These are phyloP conservation scores for Copidosoma aretas DNA, from an alignment of 2,888 invertebrate species.

Conservation along the genomic window DNA sequence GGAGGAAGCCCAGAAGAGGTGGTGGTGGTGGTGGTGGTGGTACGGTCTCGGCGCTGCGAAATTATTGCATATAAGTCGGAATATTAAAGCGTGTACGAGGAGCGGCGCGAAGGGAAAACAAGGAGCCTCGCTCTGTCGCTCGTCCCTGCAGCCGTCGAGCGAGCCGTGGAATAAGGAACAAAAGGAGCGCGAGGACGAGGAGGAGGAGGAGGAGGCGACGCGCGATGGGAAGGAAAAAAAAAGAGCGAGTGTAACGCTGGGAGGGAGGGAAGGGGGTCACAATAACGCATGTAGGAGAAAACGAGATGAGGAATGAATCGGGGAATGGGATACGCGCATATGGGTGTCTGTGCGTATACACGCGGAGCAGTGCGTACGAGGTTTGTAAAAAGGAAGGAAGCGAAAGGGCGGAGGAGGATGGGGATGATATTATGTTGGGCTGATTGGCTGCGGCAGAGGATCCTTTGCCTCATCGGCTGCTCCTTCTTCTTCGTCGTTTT, in stretches of 20 bases:
- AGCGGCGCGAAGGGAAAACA: neutral
- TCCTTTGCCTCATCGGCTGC: too few relatives aligned
- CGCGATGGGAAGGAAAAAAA: neutral
- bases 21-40: too few relatives aligned
- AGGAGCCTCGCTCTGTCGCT: too few relatives aligned
- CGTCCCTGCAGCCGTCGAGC: neutral
- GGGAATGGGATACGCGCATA: conserved; percentile 7
- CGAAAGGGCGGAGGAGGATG: neutral
- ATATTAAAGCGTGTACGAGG: neutral
- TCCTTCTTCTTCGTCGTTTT: too few relatives aligned
- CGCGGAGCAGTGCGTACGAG: too few relatives aligned
- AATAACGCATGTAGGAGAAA: conserved; percentile 4
- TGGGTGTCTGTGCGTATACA: neutral
- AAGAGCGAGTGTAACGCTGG: too few relatives aligned
- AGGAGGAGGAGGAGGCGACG: neutral
- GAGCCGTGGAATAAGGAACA: neutral
- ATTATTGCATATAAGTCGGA: neutral
- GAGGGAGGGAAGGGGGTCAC: neutral
- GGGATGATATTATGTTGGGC: neutral
- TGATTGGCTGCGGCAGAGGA: too few relatives aligned
- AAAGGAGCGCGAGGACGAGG: neutral
- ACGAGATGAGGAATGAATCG: neutral
- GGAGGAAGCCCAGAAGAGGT: too few relatives aligned
- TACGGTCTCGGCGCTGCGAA: too few relatives aligned
- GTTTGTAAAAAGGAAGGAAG: too few relatives aligned